These are phyloP conservation scores for Sminthurinus aureus DNA, from an alignment of 2,888 invertebrate species.

Conservation along the genomic window DNA sequence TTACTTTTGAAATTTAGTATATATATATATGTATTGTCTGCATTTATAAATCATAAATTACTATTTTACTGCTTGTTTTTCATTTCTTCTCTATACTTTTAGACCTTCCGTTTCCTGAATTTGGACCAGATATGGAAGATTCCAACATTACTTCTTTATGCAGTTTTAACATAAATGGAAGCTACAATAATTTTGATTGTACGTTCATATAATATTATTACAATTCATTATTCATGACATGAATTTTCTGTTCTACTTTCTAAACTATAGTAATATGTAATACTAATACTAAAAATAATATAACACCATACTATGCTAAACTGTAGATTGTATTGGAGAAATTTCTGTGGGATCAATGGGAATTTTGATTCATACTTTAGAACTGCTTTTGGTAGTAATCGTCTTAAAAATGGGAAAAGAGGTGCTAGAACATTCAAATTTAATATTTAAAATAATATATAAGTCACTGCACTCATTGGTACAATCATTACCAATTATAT, in stretches of 20 bases:
- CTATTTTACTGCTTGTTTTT: no score
- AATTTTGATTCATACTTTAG: slow-evolving; percentile 21
- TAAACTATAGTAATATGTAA: neutral
- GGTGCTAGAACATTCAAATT: slow-evolving; percentile 10
- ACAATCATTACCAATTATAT: neutral
- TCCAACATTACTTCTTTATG: no score
- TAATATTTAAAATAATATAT: neutral
- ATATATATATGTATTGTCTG: no score
- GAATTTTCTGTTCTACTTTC: neutral
- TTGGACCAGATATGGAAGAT: no score
- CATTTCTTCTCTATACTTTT: no score
- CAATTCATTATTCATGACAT: neutral
- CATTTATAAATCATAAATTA: no score
- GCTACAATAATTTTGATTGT: no score
- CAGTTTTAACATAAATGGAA: no score
- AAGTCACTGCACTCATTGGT: neutral
- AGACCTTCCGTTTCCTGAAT: no score
- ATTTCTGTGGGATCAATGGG: slow-evolving; percentile 21
- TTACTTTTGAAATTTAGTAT: no score
- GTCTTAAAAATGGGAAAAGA: slow-evolving; percentile 32
- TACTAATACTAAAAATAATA: no score
- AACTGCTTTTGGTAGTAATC: slow-evolving; percentile 10
- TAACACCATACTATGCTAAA: neutral
- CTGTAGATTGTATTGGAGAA: slow-evolving; percentile 24
- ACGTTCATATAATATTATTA: no score